A percentile compares a stretch with the other conserved stretches of the same genome.
phyloP scores from a whole-genome alignment of 2,797 vertebrate species.

The Acomys russatus region DNA sequence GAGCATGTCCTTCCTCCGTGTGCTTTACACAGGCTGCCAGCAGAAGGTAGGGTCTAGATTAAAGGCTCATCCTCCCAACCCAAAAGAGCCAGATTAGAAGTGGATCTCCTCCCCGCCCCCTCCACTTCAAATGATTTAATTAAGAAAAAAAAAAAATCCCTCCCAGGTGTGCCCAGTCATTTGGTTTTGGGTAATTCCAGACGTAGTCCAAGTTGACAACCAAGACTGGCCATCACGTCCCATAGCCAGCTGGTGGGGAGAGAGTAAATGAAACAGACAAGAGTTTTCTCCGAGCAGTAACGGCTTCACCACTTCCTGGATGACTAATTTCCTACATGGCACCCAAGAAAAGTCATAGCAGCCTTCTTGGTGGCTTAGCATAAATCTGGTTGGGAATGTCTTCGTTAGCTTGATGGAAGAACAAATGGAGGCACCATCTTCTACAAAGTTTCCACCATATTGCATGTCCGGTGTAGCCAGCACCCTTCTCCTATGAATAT shows the following conservation, averaged over 20 bases:
- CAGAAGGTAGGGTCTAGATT: neutral
- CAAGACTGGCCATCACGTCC: neutral
- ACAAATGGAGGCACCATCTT: neutral
- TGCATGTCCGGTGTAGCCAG: neutral
- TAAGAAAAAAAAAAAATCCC: neutral
- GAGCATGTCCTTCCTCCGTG: no score
- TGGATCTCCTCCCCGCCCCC: neutral
- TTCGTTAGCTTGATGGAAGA: neutral
- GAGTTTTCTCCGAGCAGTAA: slow-evolving; percentile 36
- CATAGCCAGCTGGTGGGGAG: neutral
- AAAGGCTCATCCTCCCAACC: neutral
- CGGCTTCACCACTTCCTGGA: neutral
- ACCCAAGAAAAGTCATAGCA: neutral
- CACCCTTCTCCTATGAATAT: neutral
- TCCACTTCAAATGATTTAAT: neutral
- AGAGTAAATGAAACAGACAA: slow-evolving; percentile 30
- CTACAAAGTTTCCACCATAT: neutral
- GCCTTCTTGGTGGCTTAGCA: neutral
- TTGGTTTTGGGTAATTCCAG: neutral
- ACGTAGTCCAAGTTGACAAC: neutral
- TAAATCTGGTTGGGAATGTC: neutral
- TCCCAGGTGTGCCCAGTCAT: neutral
- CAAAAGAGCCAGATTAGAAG: neutral
- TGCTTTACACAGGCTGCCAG: neutral
- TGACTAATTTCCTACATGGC: neutral